Evolutionary conservation across 2,888 invertebrate genomes (phyloP).

Genomic region (Odontothrips loti): DNA sequence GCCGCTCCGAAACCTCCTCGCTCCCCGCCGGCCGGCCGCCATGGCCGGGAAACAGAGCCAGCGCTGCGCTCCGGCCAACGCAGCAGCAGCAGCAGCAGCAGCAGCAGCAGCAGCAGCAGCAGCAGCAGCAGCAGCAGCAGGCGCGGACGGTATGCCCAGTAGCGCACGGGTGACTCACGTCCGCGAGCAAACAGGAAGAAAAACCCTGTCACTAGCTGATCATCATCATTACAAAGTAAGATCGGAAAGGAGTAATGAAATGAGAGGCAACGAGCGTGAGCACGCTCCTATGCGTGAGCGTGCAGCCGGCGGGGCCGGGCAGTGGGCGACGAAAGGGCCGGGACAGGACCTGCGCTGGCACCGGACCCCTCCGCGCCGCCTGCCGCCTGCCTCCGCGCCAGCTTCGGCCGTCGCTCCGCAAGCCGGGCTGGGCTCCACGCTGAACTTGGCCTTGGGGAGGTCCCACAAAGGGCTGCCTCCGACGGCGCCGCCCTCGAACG

Average conservation of each 20-base stretch:
- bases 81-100: constrained; percentile 36
- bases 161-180: constrained; percentile 37
- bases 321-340: background rate
- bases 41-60: constrained; percentile 19
- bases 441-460: constrained; percentile 20
- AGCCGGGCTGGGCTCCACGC: background rate
- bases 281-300: background rate
- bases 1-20: no score
- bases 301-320: background rate
- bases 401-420: no score
- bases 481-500: background rate
- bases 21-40: constrained; percentile 30
- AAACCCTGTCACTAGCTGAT: background rate
- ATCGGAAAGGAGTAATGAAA: background rate
- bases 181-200: constrained; percentile 20
- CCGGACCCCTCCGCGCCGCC: no score
- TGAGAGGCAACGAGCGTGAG: background rate
- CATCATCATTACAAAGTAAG: no score
- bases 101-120: constrained; percentile 40
- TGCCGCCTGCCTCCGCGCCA: no score
- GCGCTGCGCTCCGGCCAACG: background rate
- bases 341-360: background rate
- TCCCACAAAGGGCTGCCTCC: background rate
- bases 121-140: constrained; percentile 39
- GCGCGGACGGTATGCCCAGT: constrained; percentile 45